Percentiles rank a stretch among this genome's conserved stretches.
Evolutionary conservation across 2,113 vertebrate species (phyloP).

Genomic region (Chamaea fasciata): DNA sequence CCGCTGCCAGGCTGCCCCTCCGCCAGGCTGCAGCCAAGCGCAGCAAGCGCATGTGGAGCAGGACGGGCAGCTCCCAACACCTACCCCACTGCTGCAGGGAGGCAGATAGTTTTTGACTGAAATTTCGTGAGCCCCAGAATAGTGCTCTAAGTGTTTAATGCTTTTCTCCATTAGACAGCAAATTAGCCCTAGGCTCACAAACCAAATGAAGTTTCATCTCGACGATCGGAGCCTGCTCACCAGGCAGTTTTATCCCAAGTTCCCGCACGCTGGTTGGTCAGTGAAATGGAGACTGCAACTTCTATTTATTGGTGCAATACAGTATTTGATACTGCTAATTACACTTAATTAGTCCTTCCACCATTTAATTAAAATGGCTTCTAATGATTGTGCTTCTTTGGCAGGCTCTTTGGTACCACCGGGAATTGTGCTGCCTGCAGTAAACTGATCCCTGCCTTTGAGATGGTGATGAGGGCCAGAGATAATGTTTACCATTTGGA

Average conservation of each 20-base stretch:
- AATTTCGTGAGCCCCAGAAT: slow-evolving; percentile 62
- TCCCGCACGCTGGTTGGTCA: slow-evolving; percentile 72
- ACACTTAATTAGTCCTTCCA: slow-evolving; percentile 71
- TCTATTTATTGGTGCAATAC: slow-evolving; percentile 72
- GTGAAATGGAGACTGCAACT: slow-evolving; percentile 62
- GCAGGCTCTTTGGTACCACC: slow-evolving; percentile 98
- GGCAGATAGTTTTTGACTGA: slow-evolving; percentile 46
- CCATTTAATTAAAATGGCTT: slow-evolving; percentile 73
- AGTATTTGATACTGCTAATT: slow-evolving; percentile 76
- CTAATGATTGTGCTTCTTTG: slow-evolving; percentile 74
- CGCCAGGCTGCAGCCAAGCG: fast-evolving
- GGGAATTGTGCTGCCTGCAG: slow-evolving; percentile 99
- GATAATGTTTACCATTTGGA: slow-evolving; percentile 99
- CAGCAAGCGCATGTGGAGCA: neutral
- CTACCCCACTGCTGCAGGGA: neutral
- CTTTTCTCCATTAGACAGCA: slow-evolving; percentile 65
- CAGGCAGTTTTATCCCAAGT: slow-evolving; percentile 68
- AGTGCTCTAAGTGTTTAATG: slow-evolving; percentile 48
- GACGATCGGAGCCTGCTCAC: neutral
- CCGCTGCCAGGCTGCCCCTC: neutral
- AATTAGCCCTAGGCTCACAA: slow-evolving; percentile 60
- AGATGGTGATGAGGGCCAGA: slow-evolving; percentile 99
- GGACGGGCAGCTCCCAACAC: neutral
- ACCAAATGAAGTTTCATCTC: slow-evolving; percentile 51
- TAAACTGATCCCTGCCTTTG: slow-evolving; percentile 99